phyloP scores from a whole-genome alignment of 2,797 vertebrate species.

The Lacerta viridis region DNA sequence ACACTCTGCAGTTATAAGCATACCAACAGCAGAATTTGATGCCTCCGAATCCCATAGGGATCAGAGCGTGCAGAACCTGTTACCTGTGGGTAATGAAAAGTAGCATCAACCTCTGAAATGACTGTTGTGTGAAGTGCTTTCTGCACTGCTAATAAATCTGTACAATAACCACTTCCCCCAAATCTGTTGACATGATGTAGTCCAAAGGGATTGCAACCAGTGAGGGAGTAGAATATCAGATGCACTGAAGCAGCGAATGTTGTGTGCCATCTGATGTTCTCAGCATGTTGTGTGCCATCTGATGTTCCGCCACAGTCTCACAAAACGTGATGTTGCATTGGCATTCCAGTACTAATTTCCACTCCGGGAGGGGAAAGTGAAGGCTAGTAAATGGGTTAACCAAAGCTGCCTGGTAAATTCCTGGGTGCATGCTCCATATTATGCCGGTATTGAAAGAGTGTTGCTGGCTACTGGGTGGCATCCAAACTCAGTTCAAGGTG shows the following conservation, averaged over 20 bases:
- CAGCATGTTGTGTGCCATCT: not conserved
- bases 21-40: conserved; percentile 54
- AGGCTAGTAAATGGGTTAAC: not conserved
- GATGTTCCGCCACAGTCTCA: not conserved
- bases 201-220: not conserved
- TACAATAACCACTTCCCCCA: not conserved
- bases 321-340: not conserved
- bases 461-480: not conserved
- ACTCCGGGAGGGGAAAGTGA: not conserved
- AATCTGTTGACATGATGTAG: not conserved
- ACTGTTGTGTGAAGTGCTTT: not conserved
- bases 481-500: not conserved
- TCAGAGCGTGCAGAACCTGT: not conserved
- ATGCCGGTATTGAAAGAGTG: not conserved
- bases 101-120: not conserved
- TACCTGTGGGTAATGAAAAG: not conserved
- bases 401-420: not conserved
- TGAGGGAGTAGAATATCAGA: not conserved
- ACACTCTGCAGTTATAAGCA: conserved; percentile 42
- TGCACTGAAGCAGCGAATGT: not conserved
- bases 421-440: not conserved
- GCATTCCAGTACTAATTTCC: not conserved
- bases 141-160: conserved; percentile 6
- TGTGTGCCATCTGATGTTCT: too few relatives aligned
- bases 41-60: conserved; percentile 6